Evolutionary conservation across 2,888 invertebrate genomes (phyloP).

Genomic region (Frankliniella intonsa): DNA sequence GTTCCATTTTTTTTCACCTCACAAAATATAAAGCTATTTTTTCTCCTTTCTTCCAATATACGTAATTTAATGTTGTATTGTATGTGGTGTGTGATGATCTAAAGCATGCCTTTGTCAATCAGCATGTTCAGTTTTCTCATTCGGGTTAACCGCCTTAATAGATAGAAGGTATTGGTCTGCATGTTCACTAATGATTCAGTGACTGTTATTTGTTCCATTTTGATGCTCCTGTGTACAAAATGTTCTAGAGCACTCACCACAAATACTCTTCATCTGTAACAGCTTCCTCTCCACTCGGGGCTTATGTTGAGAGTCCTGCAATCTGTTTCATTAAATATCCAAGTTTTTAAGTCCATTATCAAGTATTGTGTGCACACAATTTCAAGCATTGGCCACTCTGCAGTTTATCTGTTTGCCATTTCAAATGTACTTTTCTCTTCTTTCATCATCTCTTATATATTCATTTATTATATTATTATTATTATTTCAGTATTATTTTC

Average conservation of each 20-base stretch:
- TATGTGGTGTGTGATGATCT: constrained; percentile 1
- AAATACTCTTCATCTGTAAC: too few relatives aligned
- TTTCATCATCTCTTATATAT: neutral
- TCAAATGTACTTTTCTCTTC: neutral
- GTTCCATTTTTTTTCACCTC: too few relatives aligned
- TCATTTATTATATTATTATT: neutral
- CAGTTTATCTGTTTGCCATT: neutral
- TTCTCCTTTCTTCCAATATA: neutral
- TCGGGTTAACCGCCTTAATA: neutral
- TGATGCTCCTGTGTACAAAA: constrained; percentile 25
- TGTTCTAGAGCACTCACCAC: neutral
- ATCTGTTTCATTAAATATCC: neutral
- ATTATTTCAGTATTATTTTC: too few relatives aligned
- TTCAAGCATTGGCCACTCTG: neutral
- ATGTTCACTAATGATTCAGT: neutral
- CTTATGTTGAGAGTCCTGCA: neutral
- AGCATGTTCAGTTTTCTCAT: neutral
- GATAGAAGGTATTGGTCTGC: neutral
- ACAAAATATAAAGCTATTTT: neutral
- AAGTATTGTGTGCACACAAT: too few relatives aligned
- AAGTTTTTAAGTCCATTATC: too few relatives aligned
- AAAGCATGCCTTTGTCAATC: neutral
- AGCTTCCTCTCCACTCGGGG: too few relatives aligned
- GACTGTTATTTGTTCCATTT: neutral
- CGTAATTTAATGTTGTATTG: neutral